A percentile compares a stretch with the other conserved stretches of the same genome.
Evolutionary conservation across 2,888 invertebrate genomes (phyloP).

Genomic region (Melieria crassipennis): DNA sequence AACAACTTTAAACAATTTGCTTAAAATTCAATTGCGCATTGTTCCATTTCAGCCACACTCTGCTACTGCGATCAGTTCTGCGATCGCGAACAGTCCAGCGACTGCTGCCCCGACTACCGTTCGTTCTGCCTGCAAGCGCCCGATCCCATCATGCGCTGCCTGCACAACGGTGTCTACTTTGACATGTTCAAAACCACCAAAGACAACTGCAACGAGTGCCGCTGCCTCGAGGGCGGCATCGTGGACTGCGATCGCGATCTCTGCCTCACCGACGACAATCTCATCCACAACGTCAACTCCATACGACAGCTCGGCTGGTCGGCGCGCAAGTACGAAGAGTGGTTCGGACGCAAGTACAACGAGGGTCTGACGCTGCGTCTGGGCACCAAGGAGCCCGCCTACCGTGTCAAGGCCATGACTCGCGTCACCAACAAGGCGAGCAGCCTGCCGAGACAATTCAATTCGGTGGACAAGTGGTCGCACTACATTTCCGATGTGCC

Average conservation of each 20-base stretch:
- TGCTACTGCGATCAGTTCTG: conserved; percentile 98
- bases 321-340: conserved; percentile 82
- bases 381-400: conserved; percentile 69
- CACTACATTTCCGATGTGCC: conserved; percentile 75
- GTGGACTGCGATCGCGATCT: conserved; percentile 74
- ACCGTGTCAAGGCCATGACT: conserved; percentile 63
- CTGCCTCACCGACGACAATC: conserved; percentile 79
- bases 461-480: conserved; percentile 81
- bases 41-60: conserved; percentile 72
- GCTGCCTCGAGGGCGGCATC: conserved; percentile 66
- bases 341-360: conserved; percentile 83
- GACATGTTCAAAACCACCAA: conserved; percentile 67
- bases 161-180: conserved; percentile 68
- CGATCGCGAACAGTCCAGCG: conserved; percentile 74
- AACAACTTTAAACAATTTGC: too few relatives aligned
- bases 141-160: conserved; percentile 62
- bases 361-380: conserved; percentile 82
- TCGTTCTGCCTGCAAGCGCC: conserved; percentile 73
- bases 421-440: conserved; percentile 55
- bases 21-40: background rate
- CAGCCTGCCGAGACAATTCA: conserved; percentile 76
- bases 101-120: conserved; percentile 94
- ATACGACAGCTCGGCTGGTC: conserved; percentile 75
- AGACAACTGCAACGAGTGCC: conserved; percentile 80
- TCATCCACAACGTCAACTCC: conserved; percentile 75